Evolutionary conservation across 2,113 vertebrate species (phyloP).

Genomic region (Dunckerocampus dactyliophorus): DNA sequence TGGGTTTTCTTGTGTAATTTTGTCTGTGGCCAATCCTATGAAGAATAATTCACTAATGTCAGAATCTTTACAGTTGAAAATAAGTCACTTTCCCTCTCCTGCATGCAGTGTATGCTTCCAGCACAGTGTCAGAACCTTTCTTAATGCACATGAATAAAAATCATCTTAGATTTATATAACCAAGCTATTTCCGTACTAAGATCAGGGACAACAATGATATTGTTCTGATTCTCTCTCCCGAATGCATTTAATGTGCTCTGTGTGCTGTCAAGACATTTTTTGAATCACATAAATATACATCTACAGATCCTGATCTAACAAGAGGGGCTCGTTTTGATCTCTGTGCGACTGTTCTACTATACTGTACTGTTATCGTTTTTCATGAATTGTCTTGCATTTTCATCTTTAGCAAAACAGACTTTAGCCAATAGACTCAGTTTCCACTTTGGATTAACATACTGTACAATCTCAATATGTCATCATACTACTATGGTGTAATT

Average conservation of each 20-base stretch:
- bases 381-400: conserved; percentile 4
- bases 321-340: not conserved
- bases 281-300: conserved; percentile 42
- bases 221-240: conserved; percentile 27
- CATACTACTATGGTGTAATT: conserved; percentile 1
- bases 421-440: conserved; percentile 8
- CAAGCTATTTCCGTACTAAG: conserved; percentile 9
- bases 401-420: conserved; percentile 15
- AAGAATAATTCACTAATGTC: not conserved
- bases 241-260: conserved; percentile 29
- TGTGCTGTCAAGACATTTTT: conserved; percentile 19
- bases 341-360: not conserved
- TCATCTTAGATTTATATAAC: conserved; percentile 16
- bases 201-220: conserved; percentile 31
- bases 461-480: not conserved
- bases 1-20: conserved; percentile 35
- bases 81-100: conserved; percentile 35
- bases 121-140: conserved; percentile 26
- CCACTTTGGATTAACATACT: not conserved
- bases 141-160: conserved; percentile 42
- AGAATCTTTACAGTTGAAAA: conserved; percentile 44
- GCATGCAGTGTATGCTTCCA: conserved; percentile 18
- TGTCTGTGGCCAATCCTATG: not conserved
- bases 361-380: not conserved
- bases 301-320: conserved; percentile 18